Base-by-base conservation (phyloP, 2,113 vertebrate species). In the Catharus fuscescens region DNA sequence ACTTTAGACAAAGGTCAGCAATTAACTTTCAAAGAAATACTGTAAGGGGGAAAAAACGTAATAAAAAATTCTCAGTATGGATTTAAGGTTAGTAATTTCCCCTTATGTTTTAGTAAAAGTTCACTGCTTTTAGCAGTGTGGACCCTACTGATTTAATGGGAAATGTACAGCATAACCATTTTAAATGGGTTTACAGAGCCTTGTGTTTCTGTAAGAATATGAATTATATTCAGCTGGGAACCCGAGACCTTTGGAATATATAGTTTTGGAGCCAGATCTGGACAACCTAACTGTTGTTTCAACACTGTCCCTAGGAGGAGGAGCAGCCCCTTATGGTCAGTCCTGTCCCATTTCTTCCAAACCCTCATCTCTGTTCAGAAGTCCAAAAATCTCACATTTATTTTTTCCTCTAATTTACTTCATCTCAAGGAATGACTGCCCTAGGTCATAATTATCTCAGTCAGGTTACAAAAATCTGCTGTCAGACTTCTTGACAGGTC, bases 71-170 rank as follows among this genome's bases (percentile, higher is more conserved):
- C 26, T 77, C 53, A 6, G 15, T 84, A 52, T n/a, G 48, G 45
- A 57, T 78, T 92, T 80, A 47, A 79, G 48, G 32, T 47, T 38
- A 81, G 26, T 42, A 42, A 8, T 87, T 92, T 84, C 42, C 32
- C 12, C 13, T 67, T 29, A 20, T 4, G 40, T 78, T 69, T 93
- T 92, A 1, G 0, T 64, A 50, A 45, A 42, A 59, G 40, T 84
- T 84, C n/a, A 26, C 12, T 52, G 40, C 53, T 90, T 90, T 85
- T 82, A 77, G 52, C 24, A 42, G 10, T 42, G 14, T 40, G 16
- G 42, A 74, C 67, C 54, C 57, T 71, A 86, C 45, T 83, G 83
- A 76, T 95, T 81, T 80, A 69, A 80, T 93, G 73, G 60, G 56
- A 86, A 91, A 64, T 59, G 23, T 79, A 25, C 36, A 85, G 26